Evolutionary conservation across 1,140 invertebrate species (phyloP), one percentile per base, ranked within the genome.

Genomic region (Zaprionus inermis): DNA sequence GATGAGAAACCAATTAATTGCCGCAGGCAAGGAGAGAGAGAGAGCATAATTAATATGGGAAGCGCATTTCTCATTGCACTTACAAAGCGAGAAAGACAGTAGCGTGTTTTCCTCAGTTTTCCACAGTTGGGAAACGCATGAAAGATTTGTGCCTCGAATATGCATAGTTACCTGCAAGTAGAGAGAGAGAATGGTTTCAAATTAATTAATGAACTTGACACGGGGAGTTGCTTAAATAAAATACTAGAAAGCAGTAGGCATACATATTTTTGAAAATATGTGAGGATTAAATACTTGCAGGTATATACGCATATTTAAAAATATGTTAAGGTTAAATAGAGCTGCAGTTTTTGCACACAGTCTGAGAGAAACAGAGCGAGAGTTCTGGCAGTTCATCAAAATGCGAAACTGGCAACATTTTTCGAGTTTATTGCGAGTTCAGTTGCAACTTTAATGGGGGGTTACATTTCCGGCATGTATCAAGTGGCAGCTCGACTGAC

Each of bases 121-220:
- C 30, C 30, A 32, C 60, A 46, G 11, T 14, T 51, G 38, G 70
- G 66, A 67, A 59, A 67, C 24, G 51, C 49, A 20, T 54, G 57
- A n/a, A 46, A 34, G 46, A 51, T 41, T 36, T 28, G 11, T 20
- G 32, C 14, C 7, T 9, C 32, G 30, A 9, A n/a, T 65, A 18
- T 64, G 72, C 73, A 76, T 79, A 65, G 61, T 80, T 89, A 88
- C 83, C 83, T 89, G 84, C 2, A 89, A 86, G 63, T 55, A 60
- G 10, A 66, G 58, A 54, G 32, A 10, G 16, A n/a, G 3, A 65
- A 32, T 32, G 30, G 1, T 12, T 12, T 3, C 11, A 38, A 6
- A 51, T 61, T 69, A 60, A 57, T 66, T 16, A 55, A 61, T 10
- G 10, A 14, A 12, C 14, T 54, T 54, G 34, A 57, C 78, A 9